Evolutionary conservation across 2,888 invertebrate species (phyloP), one percentile per base, ranked within the genome.

Genomic region (Zygothrica quintamaculata): DNA sequence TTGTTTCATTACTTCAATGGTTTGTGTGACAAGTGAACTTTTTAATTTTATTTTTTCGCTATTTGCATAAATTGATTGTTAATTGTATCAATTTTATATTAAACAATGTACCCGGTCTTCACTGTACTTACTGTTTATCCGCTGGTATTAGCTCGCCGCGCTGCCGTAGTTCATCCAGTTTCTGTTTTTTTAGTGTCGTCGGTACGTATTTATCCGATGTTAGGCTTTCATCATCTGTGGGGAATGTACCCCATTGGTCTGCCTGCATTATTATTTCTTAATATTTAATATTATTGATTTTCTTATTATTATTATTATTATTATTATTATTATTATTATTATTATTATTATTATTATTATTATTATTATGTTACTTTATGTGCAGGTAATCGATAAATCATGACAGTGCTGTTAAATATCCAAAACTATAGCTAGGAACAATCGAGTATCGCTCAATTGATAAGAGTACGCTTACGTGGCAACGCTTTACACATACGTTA

Each of bases 1-100:
- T 73, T 91, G 91, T 43, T 91, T 90, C 90, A 91, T 91, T 12
- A 91, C 90, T 74, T 91, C 91, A 26, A 91, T 89, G 4, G 91
- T 91, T 80, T 91, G 91, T 7, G 90, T 90, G 1, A 91, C 88
- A 15, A 91, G 58, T 0, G 90, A 88, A 66, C 90, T 90, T 34
- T 85, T 88, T 0, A 90, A 73, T 71, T 88, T 87, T 2, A 91
- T 65, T 15, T 60, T 61, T 6, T 79, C 75, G 26, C 90, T 90
- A 15, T n/a, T 15, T 31, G 12, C 36, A 16, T 11, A 13, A 6
- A 7, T 1, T 0, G 3, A 26, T 1, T 12, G 37, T 40, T 6
- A 13, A 11, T 15, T 39, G 12, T 37, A 18, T 12, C 11, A 7
- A 6, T 1, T 0, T 7, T 22, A 1, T 12, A 33, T 42, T 6